A percentile compares a stretch with the other conserved stretches of the same genome.
Conservation (phyloP, 1,140 invertebrate species). For the Nasonia vitripennis region DNA sequence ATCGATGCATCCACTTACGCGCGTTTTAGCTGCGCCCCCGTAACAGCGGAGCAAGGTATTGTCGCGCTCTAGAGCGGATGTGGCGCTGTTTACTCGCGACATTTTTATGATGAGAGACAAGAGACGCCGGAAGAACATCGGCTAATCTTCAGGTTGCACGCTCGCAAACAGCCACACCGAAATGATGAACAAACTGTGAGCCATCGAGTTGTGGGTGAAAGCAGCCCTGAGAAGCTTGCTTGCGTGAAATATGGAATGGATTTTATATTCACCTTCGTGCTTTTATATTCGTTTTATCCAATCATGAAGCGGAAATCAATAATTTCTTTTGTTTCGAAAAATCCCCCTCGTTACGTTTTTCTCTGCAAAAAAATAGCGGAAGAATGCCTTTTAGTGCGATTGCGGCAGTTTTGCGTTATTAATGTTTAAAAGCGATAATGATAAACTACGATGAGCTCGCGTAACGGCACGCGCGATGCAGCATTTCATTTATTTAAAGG, state of each 20-base stretch:
- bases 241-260: not conserved
- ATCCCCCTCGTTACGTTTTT: no score
- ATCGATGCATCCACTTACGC: constrained; percentile 47
- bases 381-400: not conserved
- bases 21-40: constrained; percentile 9
- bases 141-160: constrained; percentile 31
- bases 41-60: not conserved
- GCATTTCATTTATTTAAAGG: not conserved
- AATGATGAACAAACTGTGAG: constrained; percentile 41
- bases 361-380: not conserved
- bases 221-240: not conserved
- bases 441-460: not conserved
- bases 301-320: no score
- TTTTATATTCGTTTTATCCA: no score
- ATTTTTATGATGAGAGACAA: constrained; percentile 46
- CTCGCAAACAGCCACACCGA: constrained; percentile 20
- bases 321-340: no score
- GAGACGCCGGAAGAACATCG: not conserved
- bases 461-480: not conserved
- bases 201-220: not conserved
- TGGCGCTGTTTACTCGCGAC: not conserved
- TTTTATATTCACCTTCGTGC: not conserved
- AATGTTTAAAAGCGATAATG: not conserved
- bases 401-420: not conserved
- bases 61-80: not conserved